Evolutionary conservation across 2,113 vertebrate species (phyloP), one percentile per base, ranked within the genome.

Genomic region (Podarcis muralis): DNA sequence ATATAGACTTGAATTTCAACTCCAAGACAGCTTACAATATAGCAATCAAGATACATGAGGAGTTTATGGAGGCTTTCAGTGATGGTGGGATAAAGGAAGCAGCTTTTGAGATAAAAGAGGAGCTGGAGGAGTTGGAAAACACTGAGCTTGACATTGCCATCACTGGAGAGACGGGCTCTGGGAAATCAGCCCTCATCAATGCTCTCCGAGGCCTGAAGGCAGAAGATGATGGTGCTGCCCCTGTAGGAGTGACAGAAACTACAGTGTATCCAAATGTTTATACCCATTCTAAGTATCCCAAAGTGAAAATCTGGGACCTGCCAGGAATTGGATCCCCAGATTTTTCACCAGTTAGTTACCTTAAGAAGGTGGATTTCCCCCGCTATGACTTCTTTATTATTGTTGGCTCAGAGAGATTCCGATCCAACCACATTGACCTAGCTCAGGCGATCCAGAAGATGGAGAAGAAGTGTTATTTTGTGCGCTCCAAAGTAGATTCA

Each of bases 181-280:
- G 95, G 13, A 96, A 96, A 85, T 96, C 96, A 11, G 90, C 95
- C 11, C 92, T 95, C 80, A 87, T 95, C 62, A 96, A 96, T 87
- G 94, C 92, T 12, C 80, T 96, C 53, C 86, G 93, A 2, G 95
- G 92, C 20, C 22, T 95, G 53, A 71, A 27, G 4, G 40, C 13
- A 2, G 78, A 87, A 37, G n/a, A 57, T 1, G 32, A 57, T 0
- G 23, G 1, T 0, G 53, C 23, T 62, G 77, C 86, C 9, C n/a
- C 78, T 3, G 43, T 48, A 48, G 78, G 23, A 1, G 6, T 11
- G 15, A 25, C 4, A 16, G 3, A 72, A 81, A 23, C 22, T 2
- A 80, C 76, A 16, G 6, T 57, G 65, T 1, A 37, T 5, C 3
- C 22, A 20, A 22, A 11, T 15, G 30, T 1, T 57, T 92, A 95